Evolutionary conservation across 2,113 vertebrate species (phyloP).

Genomic region (Herpailurus yagouaroundi): DNA sequence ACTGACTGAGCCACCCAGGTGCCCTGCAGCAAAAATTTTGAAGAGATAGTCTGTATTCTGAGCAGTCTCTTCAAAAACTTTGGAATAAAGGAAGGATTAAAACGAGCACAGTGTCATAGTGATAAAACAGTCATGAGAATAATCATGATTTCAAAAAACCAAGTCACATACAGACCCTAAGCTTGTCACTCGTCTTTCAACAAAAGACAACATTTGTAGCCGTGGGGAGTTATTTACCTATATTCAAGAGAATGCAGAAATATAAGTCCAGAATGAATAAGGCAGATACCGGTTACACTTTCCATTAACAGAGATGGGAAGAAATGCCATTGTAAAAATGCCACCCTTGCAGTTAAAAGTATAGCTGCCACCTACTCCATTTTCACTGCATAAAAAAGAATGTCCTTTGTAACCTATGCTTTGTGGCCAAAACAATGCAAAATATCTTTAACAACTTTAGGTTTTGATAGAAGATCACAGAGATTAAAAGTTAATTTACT

Average conservation of each 20-base stretch:
- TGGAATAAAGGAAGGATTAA: neutral
- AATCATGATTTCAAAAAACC: neutral
- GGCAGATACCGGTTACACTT: neutral
- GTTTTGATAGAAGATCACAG: neutral
- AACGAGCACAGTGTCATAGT: neutral
- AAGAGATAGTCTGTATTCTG: neutral
- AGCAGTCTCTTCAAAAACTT: neutral
- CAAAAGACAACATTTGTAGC: neutral
- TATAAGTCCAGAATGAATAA: neutral
- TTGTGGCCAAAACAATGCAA: neutral
- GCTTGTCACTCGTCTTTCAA: neutral
- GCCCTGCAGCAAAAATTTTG: neutral
- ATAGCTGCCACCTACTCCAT: neutral
- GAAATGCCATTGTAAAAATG: neutral
- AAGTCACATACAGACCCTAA: neutral
- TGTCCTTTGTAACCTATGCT: neutral
- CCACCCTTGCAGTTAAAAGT: neutral
- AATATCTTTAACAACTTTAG: neutral
- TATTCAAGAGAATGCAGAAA: neutral
- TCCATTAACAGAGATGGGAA: neutral
- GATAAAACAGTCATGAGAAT: neutral
- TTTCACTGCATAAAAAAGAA: neutral
- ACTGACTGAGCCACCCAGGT: too few relatives aligned
- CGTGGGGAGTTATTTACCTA: accelerated
- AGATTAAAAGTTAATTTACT: neutral